Evolutionary conservation across 2,888 invertebrate species (phyloP).

Genomic region (Catocala nupta): DNA sequence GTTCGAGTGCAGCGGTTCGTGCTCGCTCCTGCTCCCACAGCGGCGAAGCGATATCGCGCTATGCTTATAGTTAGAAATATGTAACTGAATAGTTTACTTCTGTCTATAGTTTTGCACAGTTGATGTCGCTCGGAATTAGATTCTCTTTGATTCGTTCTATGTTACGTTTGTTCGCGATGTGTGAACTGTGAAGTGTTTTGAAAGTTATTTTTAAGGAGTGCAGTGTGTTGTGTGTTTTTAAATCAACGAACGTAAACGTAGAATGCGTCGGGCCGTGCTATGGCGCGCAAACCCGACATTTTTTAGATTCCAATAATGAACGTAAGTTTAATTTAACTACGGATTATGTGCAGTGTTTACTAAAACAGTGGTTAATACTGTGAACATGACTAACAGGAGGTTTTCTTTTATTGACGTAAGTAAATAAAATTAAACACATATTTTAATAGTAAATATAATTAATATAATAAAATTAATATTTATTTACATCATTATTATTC

Average conservation of each 20-base stretch:
- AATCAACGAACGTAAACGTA: constrained; percentile 61
- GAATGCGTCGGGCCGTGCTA: constrained; percentile 60
- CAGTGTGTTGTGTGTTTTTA: constrained; percentile 50
- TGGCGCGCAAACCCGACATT: constrained; percentile 71
- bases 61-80: constrained; percentile 66
- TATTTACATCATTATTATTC: constrained; percentile 14
- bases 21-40: constrained; percentile 60
- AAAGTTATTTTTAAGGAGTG: constrained; percentile 51
- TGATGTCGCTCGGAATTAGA: constrained; percentile 71
- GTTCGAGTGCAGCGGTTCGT: constrained; percentile 41
- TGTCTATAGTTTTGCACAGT: constrained; percentile 79
- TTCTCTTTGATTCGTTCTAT: constrained; percentile 64
- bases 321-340: constrained; percentile 50
- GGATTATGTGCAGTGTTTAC: constrained; percentile 43
- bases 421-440: constrained; percentile 9
- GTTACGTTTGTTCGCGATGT: constrained; percentile 50
- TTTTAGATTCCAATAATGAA: constrained; percentile 54
- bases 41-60: constrained; percentile 59
- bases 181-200: constrained; percentile 66
- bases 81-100: constrained; percentile 75
- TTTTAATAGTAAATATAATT: background rate
- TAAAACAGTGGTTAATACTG: constrained; percentile 40
- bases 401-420: constrained; percentile 48
- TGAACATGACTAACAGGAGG: constrained; percentile 48
- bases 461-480: background rate